Conservation (phyloP, 2,797 vertebrate species). For the Mus spretus region DNA sequence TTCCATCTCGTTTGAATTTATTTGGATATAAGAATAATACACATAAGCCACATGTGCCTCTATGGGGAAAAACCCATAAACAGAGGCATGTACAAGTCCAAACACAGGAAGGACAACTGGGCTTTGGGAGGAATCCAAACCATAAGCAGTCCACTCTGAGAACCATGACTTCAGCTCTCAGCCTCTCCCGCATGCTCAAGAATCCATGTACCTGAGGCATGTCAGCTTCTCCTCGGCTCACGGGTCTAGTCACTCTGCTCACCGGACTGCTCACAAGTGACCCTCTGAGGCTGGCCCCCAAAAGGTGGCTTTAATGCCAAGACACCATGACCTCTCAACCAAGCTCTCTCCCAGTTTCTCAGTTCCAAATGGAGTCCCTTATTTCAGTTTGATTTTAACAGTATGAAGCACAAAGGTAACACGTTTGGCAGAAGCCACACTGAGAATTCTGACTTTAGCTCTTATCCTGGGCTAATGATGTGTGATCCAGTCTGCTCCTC, state of each 20-base stretch:
- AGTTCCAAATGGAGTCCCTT: neutral
- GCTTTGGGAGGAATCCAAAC: neutral
- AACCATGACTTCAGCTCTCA: neutral
- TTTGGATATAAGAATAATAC: conserved; percentile 18
- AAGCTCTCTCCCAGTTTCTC: neutral
- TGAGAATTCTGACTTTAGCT: neutral
- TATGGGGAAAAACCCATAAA: neutral
- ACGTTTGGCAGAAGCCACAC: neutral
- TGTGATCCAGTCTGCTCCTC: neutral
- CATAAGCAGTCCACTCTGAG: neutral
- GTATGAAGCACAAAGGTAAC: neutral
- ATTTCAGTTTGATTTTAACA: too few relatives aligned
- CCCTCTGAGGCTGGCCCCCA: neutral
- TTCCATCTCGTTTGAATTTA: neutral
- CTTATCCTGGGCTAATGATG: neutral
- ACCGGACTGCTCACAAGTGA: neutral
- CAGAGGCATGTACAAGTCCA: neutral
- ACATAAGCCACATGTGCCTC: neutral
- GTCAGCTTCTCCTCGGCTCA: neutral
- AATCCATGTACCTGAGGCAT: neutral
- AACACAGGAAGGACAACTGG: conserved; percentile 5
- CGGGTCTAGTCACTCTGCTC: neutral
- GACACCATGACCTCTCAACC: neutral
- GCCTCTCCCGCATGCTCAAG: neutral
- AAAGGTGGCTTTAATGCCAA: neutral